These are phyloP conservation scores for Sterrhoptilus dennistouni DNA, from an alignment of 2,113 vertebrate species.

Conservation along the genomic window DNA sequence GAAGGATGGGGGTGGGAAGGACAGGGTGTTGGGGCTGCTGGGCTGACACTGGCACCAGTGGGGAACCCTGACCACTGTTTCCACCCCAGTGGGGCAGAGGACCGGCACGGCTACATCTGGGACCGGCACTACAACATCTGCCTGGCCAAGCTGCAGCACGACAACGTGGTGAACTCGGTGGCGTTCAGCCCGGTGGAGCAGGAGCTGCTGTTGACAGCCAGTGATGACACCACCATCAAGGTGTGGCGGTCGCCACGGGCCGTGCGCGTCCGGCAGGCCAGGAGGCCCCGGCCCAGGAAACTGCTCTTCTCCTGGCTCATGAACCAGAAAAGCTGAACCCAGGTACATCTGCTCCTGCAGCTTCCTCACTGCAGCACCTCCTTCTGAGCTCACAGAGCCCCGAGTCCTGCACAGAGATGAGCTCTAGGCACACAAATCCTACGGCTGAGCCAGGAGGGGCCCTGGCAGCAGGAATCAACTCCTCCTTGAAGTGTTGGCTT, in stretches of 20 bases:
- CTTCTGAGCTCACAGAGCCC: slow-evolving; percentile 23
- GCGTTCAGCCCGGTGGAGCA: slow-evolving; percentile 93
- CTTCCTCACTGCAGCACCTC: slow-evolving; percentile 29
- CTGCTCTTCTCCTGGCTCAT: slow-evolving; percentile 82
- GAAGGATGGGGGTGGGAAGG: background rate
- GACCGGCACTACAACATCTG: slow-evolving; percentile 97
- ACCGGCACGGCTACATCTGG: slow-evolving; percentile 97
- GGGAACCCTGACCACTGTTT: background rate
- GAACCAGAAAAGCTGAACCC: slow-evolving; percentile 74
- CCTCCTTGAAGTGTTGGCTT: background rate
- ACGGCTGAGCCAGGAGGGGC: background rate
- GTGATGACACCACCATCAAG: slow-evolving; percentile 91
- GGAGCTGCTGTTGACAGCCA: slow-evolving; percentile 92
- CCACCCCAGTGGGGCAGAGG: slow-evolving; percentile 86
- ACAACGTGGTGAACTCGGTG: slow-evolving; percentile 95
- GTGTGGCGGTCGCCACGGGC: slow-evolving; percentile 90
- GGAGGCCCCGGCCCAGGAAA: slow-evolving; percentile 49
- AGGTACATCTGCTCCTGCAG: background rate
- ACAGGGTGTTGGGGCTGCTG: background rate
- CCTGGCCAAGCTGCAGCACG: slow-evolving; percentile 88
- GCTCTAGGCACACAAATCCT: background rate
- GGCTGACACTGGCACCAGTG: background rate
- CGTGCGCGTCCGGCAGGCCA: slow-evolving; percentile 71
- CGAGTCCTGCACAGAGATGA: background rate
- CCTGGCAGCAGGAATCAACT: background rate